Evolutionary conservation across 2,797 vertebrate species (phyloP).

Genomic region (Gymnothorax reevesii): DNA sequence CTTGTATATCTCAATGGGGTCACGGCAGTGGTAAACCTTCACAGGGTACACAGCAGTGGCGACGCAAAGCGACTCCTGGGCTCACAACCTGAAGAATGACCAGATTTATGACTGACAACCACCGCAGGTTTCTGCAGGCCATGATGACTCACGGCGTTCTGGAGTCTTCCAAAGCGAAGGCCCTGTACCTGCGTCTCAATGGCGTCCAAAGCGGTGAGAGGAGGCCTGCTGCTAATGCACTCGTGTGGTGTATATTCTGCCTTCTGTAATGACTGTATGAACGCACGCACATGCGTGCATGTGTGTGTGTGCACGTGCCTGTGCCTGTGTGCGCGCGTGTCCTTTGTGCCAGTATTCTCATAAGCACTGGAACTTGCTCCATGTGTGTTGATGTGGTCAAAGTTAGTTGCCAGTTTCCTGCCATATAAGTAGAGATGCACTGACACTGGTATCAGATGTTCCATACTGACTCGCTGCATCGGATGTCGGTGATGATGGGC

Average conservation of each 20-base stretch:
- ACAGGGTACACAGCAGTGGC: background rate
- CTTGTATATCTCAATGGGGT: no score
- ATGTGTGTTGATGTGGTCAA: background rate
- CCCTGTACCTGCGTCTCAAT: conserved; percentile 77
- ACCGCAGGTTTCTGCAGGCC: conserved; percentile 84
- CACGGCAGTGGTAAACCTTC: background rate
- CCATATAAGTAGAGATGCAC: background rate
- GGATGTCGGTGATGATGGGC: no score
- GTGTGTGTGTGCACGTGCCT: no score
- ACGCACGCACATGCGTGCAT: no score
- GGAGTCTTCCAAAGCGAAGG: conserved; percentile 66
- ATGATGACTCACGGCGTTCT: conserved; percentile 84
- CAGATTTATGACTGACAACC: conserved; percentile 76
- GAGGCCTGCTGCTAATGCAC: background rate
- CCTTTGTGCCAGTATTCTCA: background rate
- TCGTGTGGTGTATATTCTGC: no score
- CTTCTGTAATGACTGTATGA: no score
- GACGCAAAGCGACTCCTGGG: background rate
- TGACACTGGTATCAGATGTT: no score
- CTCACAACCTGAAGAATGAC: conserved; percentile 54
- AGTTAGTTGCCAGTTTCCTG: background rate
- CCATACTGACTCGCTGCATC: no score
- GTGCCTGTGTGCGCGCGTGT: background rate
- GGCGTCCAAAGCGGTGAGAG: conserved; percentile 76
- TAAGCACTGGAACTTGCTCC: background rate